These are phyloP conservation scores for Nomada hirtipes DNA, from an alignment of 2,888 invertebrate genomes.

Conservation along the genomic window DNA sequence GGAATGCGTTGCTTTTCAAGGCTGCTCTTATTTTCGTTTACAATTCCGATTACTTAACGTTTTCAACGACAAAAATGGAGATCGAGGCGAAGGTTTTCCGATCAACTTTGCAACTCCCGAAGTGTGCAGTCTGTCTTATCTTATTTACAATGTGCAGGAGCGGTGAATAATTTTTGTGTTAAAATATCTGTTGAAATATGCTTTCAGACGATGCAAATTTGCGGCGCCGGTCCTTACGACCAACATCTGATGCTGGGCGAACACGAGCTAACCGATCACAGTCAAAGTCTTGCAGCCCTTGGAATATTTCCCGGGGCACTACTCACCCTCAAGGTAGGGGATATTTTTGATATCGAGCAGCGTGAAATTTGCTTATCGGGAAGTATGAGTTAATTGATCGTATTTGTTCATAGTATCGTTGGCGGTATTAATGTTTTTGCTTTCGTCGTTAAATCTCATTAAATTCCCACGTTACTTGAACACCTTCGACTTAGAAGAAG, in stretches of 20 bases:
- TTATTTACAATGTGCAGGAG: no score
- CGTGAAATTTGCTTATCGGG: background rate
- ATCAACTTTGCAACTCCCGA: no score
- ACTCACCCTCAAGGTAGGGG: constrained; percentile 80
- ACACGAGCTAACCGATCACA: constrained; percentile 79
- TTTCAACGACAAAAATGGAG: no score
- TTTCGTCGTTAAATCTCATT: background rate
- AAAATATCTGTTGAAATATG: background rate
- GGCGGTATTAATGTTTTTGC: no score
- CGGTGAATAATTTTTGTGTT: no score
- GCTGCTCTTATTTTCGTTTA: no score
- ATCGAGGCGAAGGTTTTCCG: no score
- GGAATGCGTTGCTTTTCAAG: background rate
- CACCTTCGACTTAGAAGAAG: background rate
- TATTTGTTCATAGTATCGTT: no score
- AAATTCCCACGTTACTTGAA: background rate
- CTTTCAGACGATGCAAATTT: constrained; percentile 80
- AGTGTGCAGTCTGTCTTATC: no score
- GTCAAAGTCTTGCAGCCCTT: constrained; percentile 79
- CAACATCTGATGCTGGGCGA: constrained; percentile 81
- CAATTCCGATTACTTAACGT: no score
- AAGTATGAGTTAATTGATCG: background rate
- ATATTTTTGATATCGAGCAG: no score
- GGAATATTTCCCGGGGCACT: constrained; percentile 80
- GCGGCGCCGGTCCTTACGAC: constrained; percentile 80